Base-by-base conservation (phyloP, 1,140 invertebrate species). In the Lasioglossum baleicum region DNA sequence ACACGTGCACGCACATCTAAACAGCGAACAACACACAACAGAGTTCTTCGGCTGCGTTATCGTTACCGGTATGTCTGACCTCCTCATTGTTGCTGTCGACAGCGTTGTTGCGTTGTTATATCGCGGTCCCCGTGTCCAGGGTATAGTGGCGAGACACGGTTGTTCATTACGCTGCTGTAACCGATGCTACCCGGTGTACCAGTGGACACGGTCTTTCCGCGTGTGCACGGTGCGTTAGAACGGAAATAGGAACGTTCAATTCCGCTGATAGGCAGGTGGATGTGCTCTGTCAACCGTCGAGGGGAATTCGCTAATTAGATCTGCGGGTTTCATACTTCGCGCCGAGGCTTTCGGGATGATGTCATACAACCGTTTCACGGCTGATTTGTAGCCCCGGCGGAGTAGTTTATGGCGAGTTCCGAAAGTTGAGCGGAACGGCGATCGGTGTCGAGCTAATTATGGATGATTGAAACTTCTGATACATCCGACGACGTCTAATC, bases 61-160 rank as follows among this genome's bases (percentile, higher is more conserved):
- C 44, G 66, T 75, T 61, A 63, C n/a, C 44, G 48, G 22, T 51
- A 20, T 51, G 70, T 48, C 65, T 60, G 35, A 35, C 8, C 22
- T 42, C n/a, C 61, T 31, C 26, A 40, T 64, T 64, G 61, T 64
- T 64, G 13, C 22, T 64, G 61, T 72, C 70, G 70, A n/a, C 51
- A 20, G 35, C 70, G 70, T 56, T 66, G 63, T 61, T 61, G 22
- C 70, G 70, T 56, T 66, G 63, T 61, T 61, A 26, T 40, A 22
- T 56, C 61, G 72, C 22, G 61, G 26, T 48, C 20, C 20, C 17
- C 20, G 20, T 22, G 31, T 26, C 56, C 48, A 35, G 35, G 67
- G 15, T 51, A 65, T 74, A 40, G 17, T 44, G 40, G 60, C 79
- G 83, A 81, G 83, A 81, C 70, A 82, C 42, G 70, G 53, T 79